phyloP scores from a whole-genome alignment of 2,888 invertebrate species.

The Dasysyrphus tricinctus region DNA sequence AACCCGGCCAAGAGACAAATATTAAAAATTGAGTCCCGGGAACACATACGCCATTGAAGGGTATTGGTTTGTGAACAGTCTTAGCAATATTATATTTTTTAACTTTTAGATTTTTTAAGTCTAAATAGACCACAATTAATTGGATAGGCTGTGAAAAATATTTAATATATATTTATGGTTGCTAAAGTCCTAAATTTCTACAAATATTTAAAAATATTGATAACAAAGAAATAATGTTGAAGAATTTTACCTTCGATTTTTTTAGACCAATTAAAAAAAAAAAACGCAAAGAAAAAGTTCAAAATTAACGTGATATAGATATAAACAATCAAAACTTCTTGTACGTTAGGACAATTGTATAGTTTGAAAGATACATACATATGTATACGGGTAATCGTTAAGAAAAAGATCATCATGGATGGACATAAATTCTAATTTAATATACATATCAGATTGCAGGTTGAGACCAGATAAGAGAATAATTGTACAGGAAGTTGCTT shows the following conservation, averaged over 20 bases:
- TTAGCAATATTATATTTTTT: conserved; percentile 62
- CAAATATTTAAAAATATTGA: conserved; percentile 30
- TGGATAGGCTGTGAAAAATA: conserved; percentile 74
- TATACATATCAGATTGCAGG: too few species aligned
- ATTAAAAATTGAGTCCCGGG: conserved; percentile 36
- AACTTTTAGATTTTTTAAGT: conserved; percentile 44
- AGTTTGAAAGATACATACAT: too few species aligned
- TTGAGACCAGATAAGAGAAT: too few species aligned
- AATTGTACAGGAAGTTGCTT: too few species aligned
- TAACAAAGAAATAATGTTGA: conserved; percentile 50
- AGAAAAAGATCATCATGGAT: too few species aligned
- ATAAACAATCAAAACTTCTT: too few species aligned
- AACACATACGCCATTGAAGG: conserved; percentile 46
- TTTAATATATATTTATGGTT: conserved; percentile 72
- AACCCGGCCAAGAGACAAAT: conserved; percentile 45
- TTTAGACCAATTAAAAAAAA: neutral
- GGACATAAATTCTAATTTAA: too few species aligned
- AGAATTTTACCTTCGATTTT: conserved; percentile 23
- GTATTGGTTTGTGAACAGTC: conserved; percentile 55
- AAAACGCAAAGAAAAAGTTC: too few species aligned
- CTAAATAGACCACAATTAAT: conserved; percentile 69
- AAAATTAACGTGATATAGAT: too few species aligned
- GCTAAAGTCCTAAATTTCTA: conserved; percentile 59
- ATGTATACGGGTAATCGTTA: too few species aligned
- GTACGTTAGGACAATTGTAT: too few species aligned